Conservation (phyloP, 2,888 invertebrate species). For the Marronus borbonicus region DNA sequence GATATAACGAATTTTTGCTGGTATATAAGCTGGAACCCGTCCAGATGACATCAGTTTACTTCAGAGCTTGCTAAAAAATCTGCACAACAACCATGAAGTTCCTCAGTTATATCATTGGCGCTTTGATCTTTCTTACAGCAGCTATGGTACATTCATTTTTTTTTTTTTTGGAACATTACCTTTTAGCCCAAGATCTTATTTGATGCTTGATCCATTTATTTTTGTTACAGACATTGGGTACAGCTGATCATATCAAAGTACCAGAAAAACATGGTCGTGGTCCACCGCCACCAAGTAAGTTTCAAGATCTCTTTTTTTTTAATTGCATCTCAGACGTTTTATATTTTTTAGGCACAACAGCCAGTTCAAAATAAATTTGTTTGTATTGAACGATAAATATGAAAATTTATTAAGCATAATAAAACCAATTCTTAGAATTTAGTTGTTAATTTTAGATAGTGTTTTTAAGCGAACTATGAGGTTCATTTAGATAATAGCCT, state of each 20-base stretch:
- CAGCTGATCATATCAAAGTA: neutral
- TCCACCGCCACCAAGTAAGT: conserved; percentile 16
- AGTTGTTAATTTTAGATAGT: too few relatives aligned
- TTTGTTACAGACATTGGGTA: neutral
- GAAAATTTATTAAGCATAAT: neutral
- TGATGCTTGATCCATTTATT: neutral
- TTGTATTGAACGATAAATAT: neutral
- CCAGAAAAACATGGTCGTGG: neutral
- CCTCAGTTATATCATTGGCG: neutral
- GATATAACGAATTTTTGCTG: neutral
- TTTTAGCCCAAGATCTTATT: neutral
- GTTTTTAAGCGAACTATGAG: too few relatives aligned
- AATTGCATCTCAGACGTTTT: neutral
- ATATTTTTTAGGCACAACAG: conserved; percentile 3
- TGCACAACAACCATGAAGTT: neutral
- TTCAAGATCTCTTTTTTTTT: neutral
- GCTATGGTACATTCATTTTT: neutral
- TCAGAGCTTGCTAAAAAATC: neutral
- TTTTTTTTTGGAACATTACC: too few relatives aligned
- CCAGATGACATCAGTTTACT: neutral
- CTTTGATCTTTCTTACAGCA: neutral
- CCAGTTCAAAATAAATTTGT: neutral
- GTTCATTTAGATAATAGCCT: too few relatives aligned
- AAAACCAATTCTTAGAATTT: too few relatives aligned
- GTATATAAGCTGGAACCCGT: neutral